Base-by-base conservation (phyloP, 2,113 vertebrate species). In the Synchiropus splendidus region DNA sequence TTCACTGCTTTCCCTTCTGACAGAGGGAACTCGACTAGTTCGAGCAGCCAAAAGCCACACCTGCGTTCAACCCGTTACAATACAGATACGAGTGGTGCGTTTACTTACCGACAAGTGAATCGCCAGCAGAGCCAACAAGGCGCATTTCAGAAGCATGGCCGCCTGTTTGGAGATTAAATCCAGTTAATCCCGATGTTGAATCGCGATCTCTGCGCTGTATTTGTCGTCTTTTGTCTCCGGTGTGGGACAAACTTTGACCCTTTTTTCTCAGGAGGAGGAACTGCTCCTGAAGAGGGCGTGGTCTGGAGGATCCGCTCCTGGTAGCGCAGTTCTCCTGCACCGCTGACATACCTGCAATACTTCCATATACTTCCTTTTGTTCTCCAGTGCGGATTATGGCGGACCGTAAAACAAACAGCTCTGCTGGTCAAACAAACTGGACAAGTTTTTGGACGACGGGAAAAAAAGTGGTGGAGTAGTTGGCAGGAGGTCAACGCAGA, bases 241-340 rank as follows among this genome's bases (percentile, higher is more conserved):
- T 47, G 63, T 31, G 5, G 42, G 6, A 1, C 31, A 50, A 72
- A 79, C 74, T 78, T 76, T 65, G 72, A 67, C 74, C 77, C 40
- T 18, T 12, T 3, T 2, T n/a, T 10, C 12, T 18, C 27, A 31
- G 32, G 5, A 33, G 48, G 30, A 30, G 32, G 38, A 39, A 55
- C 34, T 58, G 54, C 46, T 51, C 33, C 45, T 30, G 51, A 37
- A 2, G 44, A 9, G 58, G 72, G 77, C 70, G 21, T 31, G 21
- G 40, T 11, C 40, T 18, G 8, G 18, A 10, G 21, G 40, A 58
- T 18, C 45, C 67, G 45, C 16, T 16, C 8, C n/a, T 0, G 31
- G 43, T 48, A 45, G 43, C 57, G 37, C 57, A 56, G 21, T 27
- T 27, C 4, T 27, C 8, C 21, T 8, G 4, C 8, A 8, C 4